Conservation (phyloP, 2,797 vertebrate genomes). For the Sardinella longiceps region DNA sequence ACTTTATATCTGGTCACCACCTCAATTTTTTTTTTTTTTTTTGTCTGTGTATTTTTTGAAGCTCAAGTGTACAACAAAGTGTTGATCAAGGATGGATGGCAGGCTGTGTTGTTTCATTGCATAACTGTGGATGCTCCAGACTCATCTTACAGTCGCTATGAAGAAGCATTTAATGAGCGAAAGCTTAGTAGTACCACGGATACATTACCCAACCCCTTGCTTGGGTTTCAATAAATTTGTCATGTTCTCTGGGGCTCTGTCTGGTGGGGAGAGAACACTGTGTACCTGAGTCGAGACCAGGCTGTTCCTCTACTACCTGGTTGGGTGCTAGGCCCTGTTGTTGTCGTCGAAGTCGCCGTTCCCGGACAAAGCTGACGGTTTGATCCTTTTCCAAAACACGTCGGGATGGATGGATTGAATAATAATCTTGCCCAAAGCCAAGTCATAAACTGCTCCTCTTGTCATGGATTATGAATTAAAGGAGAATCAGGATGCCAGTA, state of each 20-base stretch:
- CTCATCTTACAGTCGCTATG: not conserved
- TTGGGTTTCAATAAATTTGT: not conserved
- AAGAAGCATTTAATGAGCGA: not conserved
- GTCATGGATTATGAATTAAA: not conserved
- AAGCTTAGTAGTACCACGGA: not conserved
- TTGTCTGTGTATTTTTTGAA: not conserved
- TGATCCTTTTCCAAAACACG: not conserved
- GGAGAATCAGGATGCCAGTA: not conserved
- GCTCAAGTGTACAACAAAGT: not conserved
- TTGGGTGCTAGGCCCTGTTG: not conserved
- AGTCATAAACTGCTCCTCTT: not conserved
- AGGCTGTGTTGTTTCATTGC: not conserved
- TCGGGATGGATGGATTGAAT: not conserved
- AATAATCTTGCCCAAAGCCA: not conserved
- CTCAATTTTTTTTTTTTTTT: not conserved
- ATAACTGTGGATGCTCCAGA: not conserved
- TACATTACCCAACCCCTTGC: not conserved
- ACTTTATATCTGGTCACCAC: not conserved
- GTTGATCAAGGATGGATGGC: not conserved
- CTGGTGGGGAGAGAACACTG: not conserved
- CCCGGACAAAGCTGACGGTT: not conserved
- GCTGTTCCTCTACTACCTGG: not conserved
- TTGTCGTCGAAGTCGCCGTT: not conserved
- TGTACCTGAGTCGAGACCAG: not conserved
- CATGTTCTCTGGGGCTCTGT: not conserved